Evolutionary conservation across 1,140 invertebrate species (phyloP), one percentile per base, ranked within the genome.

Genomic region (Ips typographus): DNA sequence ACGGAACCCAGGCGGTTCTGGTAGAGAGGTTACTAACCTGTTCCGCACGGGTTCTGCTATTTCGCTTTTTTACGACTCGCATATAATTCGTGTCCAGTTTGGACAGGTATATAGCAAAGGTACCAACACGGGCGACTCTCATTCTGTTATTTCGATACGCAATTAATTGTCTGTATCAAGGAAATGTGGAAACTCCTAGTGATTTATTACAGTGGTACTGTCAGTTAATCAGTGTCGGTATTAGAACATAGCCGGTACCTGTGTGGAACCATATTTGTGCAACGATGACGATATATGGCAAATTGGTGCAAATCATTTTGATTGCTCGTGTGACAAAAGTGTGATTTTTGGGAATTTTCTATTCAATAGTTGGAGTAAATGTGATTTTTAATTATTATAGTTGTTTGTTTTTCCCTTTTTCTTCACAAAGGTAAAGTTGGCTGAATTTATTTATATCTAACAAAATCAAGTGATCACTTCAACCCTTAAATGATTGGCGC

Each of bases 221-320:
- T 22, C 22, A 22, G 22, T 22, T 22, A 22, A 22, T 22, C 22
- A 22, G 22, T 22, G 22, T 22, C 22, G 22, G 22, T 22, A 22
- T 22, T 22, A 22, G 22, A 22, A 22, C 22, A 22, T 22, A 22
- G 22, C 22, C 22, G 22, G 22, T 22, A 22, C 6, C 1, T 8
- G 44, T 2, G 44, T 49, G 22, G 44, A 6, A 22, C 44, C 2
- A 22, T 49, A 57, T 40, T 40, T 40, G 7, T 2, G n/a, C 4
- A 22, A 58, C 1, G 4, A 58, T 58, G 56, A 58, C 56, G 40
- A 58, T 58, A 2, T 58, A 58, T 8, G 56, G 56, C 40, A 58
- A 58, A 58, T 40, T 58, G 7, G 56, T 58, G 22, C 56, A 58
- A 8, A 58, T 58, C 39, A 58, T 58, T 8, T 40, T 58, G 56